Evolutionary conservation across 2,797 vertebrate species (phyloP), one percentile per base, ranked within the genome.

Genomic region (Zalophus californianus): DNA sequence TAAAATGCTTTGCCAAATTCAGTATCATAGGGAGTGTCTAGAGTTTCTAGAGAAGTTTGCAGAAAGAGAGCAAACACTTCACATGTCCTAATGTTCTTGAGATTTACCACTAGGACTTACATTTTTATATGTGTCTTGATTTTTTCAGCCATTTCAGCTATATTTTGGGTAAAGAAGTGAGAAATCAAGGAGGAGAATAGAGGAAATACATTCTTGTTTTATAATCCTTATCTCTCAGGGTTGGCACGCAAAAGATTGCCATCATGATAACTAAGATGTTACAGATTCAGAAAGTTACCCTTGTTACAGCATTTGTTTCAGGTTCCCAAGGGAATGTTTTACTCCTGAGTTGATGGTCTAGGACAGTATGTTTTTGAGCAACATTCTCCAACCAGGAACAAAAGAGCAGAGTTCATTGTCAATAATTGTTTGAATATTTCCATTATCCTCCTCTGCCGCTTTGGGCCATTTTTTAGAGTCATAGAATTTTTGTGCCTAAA

Each of bases 151-250:
- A 50, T 86, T 94, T 94, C 27, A 90, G 32, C 58, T 96, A 29
- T 94, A 70, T 88, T 96, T 29, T 88, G 11, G 5, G 56, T 93
- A 84, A 95, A 80, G 10, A 94, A 91, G 91, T 88, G 44, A 75
- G 60, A 91, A 86, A 86, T 94, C 23, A 94, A 96, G 68, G 84
- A 83, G 27, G 68, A 32, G 44, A 82, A 41, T 32, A 91, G 84
- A 92, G 94, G 12, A 91, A 94, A 88, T 52, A 41, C 2, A 29
- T 56, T 2, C 12, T 91, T 93, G 23, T 25, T 94, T 86, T 93
- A 29, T 50, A 83, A 83, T 86, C 20, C 38, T 72, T 80, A 56
- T 83, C 32, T 84, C 7, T 73, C 16, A 73, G 5, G 0, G 2
- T 90, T 9, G 20, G 5, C 8, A 23, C 1, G 8, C 85, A n/a